Evolutionary conservation across 2,797 vertebrate genomes (phyloP).

Genomic region (Pitangus sulphuratus): DNA sequence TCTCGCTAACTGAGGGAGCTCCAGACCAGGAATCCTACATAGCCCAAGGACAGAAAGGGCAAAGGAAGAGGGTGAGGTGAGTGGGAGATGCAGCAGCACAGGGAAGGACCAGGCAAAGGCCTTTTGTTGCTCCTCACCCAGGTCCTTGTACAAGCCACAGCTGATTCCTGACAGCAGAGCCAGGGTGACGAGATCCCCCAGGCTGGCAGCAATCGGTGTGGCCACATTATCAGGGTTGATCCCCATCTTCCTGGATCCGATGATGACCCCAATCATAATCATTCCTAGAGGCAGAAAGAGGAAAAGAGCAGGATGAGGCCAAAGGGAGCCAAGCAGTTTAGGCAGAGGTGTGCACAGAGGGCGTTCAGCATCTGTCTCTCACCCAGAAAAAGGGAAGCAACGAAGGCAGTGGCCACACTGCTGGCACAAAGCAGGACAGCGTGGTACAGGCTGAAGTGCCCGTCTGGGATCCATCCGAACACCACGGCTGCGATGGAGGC

Average conservation of each 20-base stretch:
- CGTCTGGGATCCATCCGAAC: constrained; percentile 98
- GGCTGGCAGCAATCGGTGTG: constrained; percentile 95
- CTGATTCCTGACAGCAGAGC: constrained; percentile 95
- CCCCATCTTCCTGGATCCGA: constrained; percentile 93
- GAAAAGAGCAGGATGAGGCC: not conserved
- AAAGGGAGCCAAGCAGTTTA: not conserved
- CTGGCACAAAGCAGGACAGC: constrained; percentile 95
- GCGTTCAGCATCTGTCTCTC: not conserved
- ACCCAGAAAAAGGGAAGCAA: constrained; percentile 94
- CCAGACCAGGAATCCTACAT: not conserved
- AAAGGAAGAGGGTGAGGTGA: not conserved
- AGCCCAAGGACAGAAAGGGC: not conserved
- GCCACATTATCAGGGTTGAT: constrained; percentile 99
- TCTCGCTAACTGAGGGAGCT: not conserved
- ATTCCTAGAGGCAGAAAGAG: constrained; percentile 79
- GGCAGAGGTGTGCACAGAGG: not conserved
- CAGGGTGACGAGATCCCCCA: constrained; percentile 96
- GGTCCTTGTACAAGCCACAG: constrained; percentile 92
- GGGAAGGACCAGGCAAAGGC: not conserved
- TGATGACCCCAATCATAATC: constrained; percentile 98
- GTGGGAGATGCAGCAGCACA: not conserved
- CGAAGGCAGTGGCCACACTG: constrained; percentile 96
- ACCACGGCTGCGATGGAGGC: constrained; percentile 94
- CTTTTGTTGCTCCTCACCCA: constrained; percentile 77
- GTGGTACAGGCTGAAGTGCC: constrained; percentile 89